Evolutionary conservation across 2,113 vertebrate species (phyloP).

Genomic region (Ellobius talpinus): DNA sequence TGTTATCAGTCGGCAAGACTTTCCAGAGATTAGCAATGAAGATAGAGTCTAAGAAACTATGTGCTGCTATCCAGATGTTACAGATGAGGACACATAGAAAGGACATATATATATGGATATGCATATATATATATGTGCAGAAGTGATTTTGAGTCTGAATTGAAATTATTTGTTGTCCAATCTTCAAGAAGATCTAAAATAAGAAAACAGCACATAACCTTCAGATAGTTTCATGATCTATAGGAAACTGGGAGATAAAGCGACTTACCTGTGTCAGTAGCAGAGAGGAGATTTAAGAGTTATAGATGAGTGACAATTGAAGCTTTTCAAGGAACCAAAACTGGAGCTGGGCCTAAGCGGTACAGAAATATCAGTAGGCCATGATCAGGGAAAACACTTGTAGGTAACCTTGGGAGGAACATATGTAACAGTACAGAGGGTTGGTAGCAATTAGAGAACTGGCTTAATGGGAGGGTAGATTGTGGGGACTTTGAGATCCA

Average conservation of each 20-base stretch:
- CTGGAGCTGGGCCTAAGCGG: background rate
- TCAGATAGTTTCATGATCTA: background rate
- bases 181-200: background rate
- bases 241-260: background rate
- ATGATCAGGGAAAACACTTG: background rate
- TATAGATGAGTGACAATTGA: background rate
- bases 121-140: background rate
- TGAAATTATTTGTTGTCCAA: background rate
- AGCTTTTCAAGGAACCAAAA: background rate
- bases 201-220: background rate
- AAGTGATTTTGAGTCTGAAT: constrained; percentile 10
- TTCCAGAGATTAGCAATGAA: background rate
- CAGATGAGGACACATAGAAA: background rate
- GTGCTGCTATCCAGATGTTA: background rate
- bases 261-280: background rate
- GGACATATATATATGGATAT: too few species aligned
- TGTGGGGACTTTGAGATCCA: background rate
- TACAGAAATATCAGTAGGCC: too few species aligned
- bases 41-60: background rate
- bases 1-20: background rate
- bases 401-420: background rate
- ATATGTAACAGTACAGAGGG: background rate
- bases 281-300: too few species aligned
- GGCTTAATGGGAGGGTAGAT: background rate
- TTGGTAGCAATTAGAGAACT: background rate